Percentiles rank a stretch among this genome's conserved stretches.
phyloP scores from a whole-genome alignment of 1,140 invertebrate genomes.

The Drosophila azteca region DNA sequence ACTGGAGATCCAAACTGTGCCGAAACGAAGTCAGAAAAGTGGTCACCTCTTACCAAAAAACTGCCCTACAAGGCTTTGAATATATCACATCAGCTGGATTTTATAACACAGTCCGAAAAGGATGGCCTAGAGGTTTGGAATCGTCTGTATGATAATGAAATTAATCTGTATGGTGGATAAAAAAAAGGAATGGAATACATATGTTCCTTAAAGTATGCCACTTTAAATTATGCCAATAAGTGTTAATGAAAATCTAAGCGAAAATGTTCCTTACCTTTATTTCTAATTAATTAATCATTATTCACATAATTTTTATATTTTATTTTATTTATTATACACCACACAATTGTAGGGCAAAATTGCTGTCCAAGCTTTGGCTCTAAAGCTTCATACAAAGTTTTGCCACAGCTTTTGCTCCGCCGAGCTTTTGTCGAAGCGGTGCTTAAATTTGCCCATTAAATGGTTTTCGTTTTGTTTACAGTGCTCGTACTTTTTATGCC shows the following conservation, averaged over 20 bases:
- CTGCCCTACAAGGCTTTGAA: slow-evolving; percentile 53
- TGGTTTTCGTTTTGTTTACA: slow-evolving; percentile 58
- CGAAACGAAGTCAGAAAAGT: slow-evolving; percentile 39
- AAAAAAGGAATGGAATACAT: neutral
- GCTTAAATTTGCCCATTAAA: slow-evolving; percentile 24
- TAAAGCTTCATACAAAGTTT: slow-evolving; percentile 6
- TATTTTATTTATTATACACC: neutral
- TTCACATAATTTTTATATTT: neutral
- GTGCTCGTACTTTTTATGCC: slow-evolving; percentile 20
- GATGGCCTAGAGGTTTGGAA: slow-evolving; percentile 65
- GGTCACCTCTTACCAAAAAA: slow-evolving; percentile 42
- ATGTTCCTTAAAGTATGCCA: neutral
- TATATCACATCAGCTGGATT: slow-evolving; percentile 47
- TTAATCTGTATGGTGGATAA: slow-evolving; percentile 22
- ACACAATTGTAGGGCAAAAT: neutral
- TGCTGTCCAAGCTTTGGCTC: neutral
- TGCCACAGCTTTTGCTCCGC: slow-evolving; percentile 32
- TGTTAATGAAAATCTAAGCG: too few relatives aligned
- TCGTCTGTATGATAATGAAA: slow-evolving; percentile 38
- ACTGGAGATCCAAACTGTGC: slow-evolving; percentile 76
- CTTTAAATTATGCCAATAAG: too few relatives aligned
- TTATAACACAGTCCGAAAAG: slow-evolving; percentile 40
- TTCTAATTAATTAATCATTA: too few relatives aligned
- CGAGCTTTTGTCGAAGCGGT: slow-evolving; percentile 23
- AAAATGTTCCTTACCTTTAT: too few relatives aligned